phyloP scores from a whole-genome alignment of 2,797 vertebrate genomes.

The Molossus alvarezi region DNA sequence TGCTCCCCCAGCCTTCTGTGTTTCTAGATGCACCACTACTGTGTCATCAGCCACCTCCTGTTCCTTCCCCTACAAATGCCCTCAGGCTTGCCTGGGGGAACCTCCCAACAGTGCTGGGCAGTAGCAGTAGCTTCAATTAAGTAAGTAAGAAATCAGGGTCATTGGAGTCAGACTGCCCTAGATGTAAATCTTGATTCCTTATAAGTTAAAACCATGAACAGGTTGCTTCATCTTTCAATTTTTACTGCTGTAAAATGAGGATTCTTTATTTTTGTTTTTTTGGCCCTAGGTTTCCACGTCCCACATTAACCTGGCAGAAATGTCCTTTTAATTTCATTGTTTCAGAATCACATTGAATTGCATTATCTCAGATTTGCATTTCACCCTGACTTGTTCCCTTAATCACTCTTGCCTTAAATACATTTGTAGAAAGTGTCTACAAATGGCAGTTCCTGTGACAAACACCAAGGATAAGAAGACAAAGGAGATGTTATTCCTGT shows the following conservation, averaged over 20 bases:
- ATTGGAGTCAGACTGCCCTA: not conserved
- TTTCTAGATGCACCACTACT: not conserved
- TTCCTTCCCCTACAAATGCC: not conserved
- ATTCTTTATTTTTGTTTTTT: not conserved
- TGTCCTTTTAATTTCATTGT: not conserved
- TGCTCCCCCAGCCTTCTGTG: not conserved
- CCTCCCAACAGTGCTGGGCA: not conserved
- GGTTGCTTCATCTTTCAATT: not conserved
- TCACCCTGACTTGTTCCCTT: not conserved
- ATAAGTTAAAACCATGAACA: not conserved
- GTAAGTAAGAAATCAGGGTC: not conserved
- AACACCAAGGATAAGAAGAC: not conserved
- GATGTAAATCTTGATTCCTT: not conserved
- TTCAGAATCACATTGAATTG: not conserved
- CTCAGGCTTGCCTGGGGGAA: not conserved
- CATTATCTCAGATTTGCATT: not conserved
- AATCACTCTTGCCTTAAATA: slow-evolving; percentile 13
- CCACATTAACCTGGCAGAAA: not conserved
- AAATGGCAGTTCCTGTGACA: not conserved
- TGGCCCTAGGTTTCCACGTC: not conserved
- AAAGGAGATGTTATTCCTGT: not conserved
- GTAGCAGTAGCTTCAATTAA: not conserved
- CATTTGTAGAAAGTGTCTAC: slow-evolving; percentile 29
- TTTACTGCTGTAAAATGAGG: slow-evolving; percentile 8
- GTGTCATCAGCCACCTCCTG: rapidly evolving